These are phyloP conservation scores for Erannis defoliaria DNA, from an alignment of 2,888 invertebrate species.

Conservation along the genomic window DNA sequence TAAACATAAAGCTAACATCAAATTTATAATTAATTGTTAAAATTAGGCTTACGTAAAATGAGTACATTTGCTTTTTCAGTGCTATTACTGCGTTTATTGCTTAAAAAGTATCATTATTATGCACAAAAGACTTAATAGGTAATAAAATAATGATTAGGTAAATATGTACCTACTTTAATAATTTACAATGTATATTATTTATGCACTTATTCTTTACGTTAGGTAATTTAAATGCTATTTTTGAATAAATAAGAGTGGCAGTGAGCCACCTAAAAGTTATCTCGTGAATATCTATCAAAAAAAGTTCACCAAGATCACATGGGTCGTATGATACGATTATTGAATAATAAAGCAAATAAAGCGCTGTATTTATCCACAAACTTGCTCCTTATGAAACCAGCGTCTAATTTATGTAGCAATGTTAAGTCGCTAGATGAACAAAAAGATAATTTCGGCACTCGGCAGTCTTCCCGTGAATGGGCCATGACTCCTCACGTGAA, in stretches of 20 bases:
- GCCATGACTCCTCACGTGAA: conserved; percentile 47
- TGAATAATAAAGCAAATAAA: conserved; percentile 49
- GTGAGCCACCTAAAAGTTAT: conserved; percentile 4
- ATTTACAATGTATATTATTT: neutral
- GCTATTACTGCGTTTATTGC: too few relatives aligned
- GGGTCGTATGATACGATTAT: conserved; percentile 60
- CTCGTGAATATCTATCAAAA: conserved; percentile 29
- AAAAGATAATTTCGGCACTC: conserved; percentile 44
- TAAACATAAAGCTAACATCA: too few relatives aligned
- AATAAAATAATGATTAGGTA: too few relatives aligned
- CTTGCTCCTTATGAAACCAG: conserved; percentile 43
- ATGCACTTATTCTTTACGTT: neutral
- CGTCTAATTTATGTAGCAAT: conserved; percentile 50
- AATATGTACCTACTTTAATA: too few relatives aligned
- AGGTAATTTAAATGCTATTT: neutral
- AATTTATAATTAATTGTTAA: too few relatives aligned
- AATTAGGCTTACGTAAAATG: too few relatives aligned
- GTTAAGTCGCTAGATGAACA: conserved; percentile 48
- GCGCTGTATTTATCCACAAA: conserved; percentile 50
- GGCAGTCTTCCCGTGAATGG: conserved; percentile 48
- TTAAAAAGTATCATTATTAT: too few relatives aligned
- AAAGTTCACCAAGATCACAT: conserved; percentile 53
- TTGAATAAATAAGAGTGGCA: neutral
- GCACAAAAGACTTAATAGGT: too few relatives aligned
- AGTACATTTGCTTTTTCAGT: too few relatives aligned